Conservation (phyloP, 1,140 invertebrate species). For the Rhizoglyphus robini region DNA sequence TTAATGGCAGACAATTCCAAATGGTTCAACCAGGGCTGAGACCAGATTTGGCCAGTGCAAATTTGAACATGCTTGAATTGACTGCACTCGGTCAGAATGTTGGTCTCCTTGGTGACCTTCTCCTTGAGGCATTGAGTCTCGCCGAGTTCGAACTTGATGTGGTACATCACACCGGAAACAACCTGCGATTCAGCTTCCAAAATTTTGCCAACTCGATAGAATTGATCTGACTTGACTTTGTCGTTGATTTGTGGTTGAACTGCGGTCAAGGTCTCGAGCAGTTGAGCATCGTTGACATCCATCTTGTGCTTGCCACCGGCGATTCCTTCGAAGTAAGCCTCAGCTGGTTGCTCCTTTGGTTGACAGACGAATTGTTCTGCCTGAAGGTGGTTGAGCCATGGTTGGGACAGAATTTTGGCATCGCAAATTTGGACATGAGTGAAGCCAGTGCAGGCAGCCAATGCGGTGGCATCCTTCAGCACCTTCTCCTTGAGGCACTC, state of each 20-base stretch:
- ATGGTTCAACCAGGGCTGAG: neutral
- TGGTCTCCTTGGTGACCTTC: neutral
- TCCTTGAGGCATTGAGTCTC: neutral
- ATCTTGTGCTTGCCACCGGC: neutral
- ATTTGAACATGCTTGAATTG: neutral
- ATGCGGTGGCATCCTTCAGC: neutral
- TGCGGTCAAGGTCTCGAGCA: neutral
- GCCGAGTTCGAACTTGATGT: neutral
- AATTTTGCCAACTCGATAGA: neutral
- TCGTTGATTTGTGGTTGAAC: neutral
- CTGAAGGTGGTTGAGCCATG: too few relatives aligned
- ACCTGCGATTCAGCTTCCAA: conserved; percentile 4
- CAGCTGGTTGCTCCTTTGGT: neutral
- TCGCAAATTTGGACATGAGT: neutral
- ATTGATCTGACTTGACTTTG: neutral
- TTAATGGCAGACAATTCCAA: neutral
- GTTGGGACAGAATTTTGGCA: neutral
- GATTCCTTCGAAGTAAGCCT: neutral
- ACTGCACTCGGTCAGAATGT: neutral
- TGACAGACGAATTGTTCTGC: neutral
- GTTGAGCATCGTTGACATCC: neutral
- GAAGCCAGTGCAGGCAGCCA: neutral
- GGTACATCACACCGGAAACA: conserved; percentile 10
- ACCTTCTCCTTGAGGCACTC: conserved; percentile 1
- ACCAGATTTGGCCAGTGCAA: neutral